phyloP scores from a whole-genome alignment of 2,113 vertebrate genomes.

The Coreoperca whiteheadi region DNA sequence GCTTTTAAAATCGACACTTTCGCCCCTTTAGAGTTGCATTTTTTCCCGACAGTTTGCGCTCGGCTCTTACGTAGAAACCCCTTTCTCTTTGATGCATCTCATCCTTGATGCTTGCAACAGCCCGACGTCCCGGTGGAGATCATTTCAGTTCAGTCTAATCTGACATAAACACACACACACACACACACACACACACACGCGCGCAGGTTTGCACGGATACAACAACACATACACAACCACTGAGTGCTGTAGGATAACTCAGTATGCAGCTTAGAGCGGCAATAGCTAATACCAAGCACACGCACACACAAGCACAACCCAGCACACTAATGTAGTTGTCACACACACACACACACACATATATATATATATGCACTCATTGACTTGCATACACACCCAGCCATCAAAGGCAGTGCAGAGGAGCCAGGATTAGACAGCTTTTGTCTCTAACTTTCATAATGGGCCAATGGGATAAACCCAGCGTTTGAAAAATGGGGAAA shows the following conservation, averaged over 20 bases:
- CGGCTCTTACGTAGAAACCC: constrained; percentile 8
- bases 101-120: constrained; percentile 56
- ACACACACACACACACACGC: neutral
- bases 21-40: constrained; percentile 10
- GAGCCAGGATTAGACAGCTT: constrained; percentile 72
- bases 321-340: neutral
- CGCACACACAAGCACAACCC: neutral
- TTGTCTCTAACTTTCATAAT: constrained; percentile 70
- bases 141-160: constrained; percentile 34
- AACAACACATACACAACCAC: neutral
- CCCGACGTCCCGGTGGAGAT: constrained; percentile 49
- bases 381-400: constrained; percentile 38
- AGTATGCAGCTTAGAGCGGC: constrained; percentile 35
- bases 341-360: constrained; percentile 18
- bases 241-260: constrained; percentile 32
- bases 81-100: constrained; percentile 66
- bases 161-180: neutral
- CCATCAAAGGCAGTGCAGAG: constrained; percentile 65
- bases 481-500: constrained; percentile 55
- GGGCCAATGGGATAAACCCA: constrained; percentile 56
- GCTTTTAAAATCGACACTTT: constrained; percentile 5
- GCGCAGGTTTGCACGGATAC: no score
- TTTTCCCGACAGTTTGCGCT: constrained; percentile 27
- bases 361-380: neutral
- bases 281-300: neutral